Evolutionary conservation across 2,113 vertebrate species (phyloP).

Genomic region (Catharus minimus): DNA sequence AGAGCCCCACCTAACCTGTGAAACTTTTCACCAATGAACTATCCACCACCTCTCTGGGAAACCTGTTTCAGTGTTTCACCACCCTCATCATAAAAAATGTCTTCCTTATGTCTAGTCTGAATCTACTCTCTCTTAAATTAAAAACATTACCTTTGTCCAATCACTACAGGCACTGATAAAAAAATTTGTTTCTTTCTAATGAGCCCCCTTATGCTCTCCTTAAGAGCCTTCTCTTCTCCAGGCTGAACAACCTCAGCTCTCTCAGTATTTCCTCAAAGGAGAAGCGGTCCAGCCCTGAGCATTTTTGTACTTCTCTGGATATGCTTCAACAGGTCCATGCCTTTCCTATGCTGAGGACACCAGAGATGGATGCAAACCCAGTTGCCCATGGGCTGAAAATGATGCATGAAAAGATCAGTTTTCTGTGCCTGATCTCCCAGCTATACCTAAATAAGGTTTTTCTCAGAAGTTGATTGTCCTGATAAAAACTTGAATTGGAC

Average conservation of each 20-base stretch:
- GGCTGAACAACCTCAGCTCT: not conserved
- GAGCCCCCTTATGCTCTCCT: rapidly evolving
- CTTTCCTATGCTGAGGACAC: not conserved
- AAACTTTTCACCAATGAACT: not conserved
- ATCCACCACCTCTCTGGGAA: not conserved
- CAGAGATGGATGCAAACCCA: not conserved
- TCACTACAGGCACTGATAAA: not conserved
- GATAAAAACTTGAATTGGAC: not conserved
- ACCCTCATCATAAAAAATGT: rapidly evolving
- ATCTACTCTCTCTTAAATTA: not conserved
- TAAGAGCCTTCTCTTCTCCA: not conserved
- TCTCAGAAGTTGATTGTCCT: not conserved
- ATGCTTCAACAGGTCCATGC: not conserved
- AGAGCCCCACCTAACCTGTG: not conserved
- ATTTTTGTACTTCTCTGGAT: not conserved
- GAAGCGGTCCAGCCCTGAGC: not conserved
- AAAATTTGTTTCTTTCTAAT: not conserved
- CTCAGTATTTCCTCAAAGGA: not conserved
- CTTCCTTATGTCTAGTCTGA: not conserved
- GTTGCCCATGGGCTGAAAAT: not conserved
- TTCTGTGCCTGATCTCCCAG: not conserved
- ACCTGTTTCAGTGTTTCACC: not conserved
- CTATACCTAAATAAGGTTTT: not conserved
- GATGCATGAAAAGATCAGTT: not conserved
- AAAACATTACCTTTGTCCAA: not conserved